Base-by-base conservation (phyloP, 2,797 vertebrate species). In the Acanthurus leucopareius region DNA sequence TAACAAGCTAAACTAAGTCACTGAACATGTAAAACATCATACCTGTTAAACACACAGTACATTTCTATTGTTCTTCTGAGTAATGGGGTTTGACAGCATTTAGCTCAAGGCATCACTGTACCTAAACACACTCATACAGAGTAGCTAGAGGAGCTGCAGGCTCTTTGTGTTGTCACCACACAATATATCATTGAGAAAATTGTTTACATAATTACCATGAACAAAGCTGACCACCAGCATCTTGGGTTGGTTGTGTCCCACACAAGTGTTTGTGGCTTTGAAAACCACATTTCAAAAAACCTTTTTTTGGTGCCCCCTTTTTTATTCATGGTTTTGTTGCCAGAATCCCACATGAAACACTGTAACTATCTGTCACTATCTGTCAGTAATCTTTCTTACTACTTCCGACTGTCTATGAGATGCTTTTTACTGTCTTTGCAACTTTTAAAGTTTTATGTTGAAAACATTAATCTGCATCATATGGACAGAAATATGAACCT, bases 141-240 rank as follows among this genome's bases (percentile, higher is more conserved):
- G 35, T 22, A 2, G 16, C 20, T 10, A 57, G 40, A 4, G 8
- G 47, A 42, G 44, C 38, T 51, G 25, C 0, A 57, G 61, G 15
- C 17, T 57, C 11, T 35, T 19, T 25, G 62, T 52, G 9, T 38
- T 48, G 17, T 49, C 49, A 64, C 22, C 20, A 28, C 16, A 60
- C 2, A 69, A n/a, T 10, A 53, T 48, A 44, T 61, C 28, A 58
- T 53, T 1, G 10, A 68, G 38, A 67, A 73, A 73, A 59, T 5
- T 25, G 38, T 64, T 76, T 57, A 48, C 19, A 47, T 64, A 67
- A 82, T 56, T 80, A 68, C 52, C 28, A 42, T 61, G 61, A 80
- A 79, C 71, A 77, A 28, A 45, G 40, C 0, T 65, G 49, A 80
- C 67, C 64, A 68, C 52, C 10, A 17, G 28, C 65, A 19, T 48